Base-by-base conservation (phyloP, 1,140 invertebrate genomes). In the Zaprionus vittiger region DNA sequence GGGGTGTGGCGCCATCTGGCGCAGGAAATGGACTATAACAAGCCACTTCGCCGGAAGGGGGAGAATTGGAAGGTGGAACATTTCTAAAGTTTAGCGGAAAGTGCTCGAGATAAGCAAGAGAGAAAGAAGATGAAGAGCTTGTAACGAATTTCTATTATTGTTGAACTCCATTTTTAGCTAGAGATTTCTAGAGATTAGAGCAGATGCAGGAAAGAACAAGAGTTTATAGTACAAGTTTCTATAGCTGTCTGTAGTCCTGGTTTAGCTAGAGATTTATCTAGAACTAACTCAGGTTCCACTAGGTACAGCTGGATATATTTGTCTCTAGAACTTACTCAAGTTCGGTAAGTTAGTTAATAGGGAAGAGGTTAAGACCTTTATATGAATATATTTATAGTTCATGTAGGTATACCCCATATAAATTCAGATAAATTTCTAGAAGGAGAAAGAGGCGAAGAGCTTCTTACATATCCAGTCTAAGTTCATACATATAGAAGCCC, bases 1-100 rank as follows among this genome's bases (percentile, higher is more conserved):
- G 17, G 17, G 55, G 14, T 34, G 41, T 67, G 65, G 65, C 65
- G 55, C 55, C 65, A 59, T 67, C 65, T 67, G 28, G 20, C 14
- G 9, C 28, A 12, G 26, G 41, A 64, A 54, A 54, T 64, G 61
- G 15, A 2, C 26, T 62, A 24, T 24, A 64, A 64, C 61, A 64
- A 64, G n/a, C 26, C 44, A 47, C 26, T 47, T 17, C 41, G 41
- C n/a, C 7, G 41, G 41, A 7, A 47, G n/a, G 7, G 6, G 7
- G n/a, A n/a, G n/a, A n/a, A 2, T n/a, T 6, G 15, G 5, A 7
- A 15, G 60, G 15, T 9, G 41, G 26, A 12, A 26, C 12, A 31
- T n/a, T 56, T 56, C 54, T 52, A 52, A 52, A 52, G 11, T 52
- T 52, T 14, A 20, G 5, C 17, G 47, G 11, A 52, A 52, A 52